Percentiles rank a stretch among this genome's conserved stretches.
These are phyloP conservation scores for Ariopsis seemanni DNA, from an alignment of 2,113 vertebrate species.

Conservation along the genomic window DNA sequence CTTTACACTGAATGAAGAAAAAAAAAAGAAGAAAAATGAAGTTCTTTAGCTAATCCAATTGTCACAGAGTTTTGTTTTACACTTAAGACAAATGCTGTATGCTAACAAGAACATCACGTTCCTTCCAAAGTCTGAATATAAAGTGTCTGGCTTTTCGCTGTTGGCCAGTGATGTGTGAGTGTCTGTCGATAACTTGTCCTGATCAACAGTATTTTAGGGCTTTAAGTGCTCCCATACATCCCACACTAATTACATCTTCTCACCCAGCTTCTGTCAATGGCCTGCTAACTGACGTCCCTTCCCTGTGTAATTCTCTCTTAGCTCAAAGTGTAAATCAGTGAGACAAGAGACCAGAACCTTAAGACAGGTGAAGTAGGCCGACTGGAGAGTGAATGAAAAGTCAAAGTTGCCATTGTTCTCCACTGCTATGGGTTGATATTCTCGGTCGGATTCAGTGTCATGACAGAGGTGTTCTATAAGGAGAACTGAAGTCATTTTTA, in stretches of 20 bases:
- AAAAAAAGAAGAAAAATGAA: slow-evolving; percentile 20
- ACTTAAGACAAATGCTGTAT: slow-evolving; percentile 39
- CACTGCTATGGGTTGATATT: background rate
- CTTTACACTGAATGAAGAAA: background rate
- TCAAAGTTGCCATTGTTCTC: slow-evolving; percentile 23
- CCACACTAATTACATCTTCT: slow-evolving; percentile 58
- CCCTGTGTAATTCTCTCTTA: slow-evolving; percentile 39
- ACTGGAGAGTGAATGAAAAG: slow-evolving; percentile 25
- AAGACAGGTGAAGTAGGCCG: slow-evolving; percentile 21
- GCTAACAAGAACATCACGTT: slow-evolving; percentile 39
- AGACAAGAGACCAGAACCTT: slow-evolving; percentile 32
- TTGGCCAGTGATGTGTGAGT: slow-evolving; percentile 44
- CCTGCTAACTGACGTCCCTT: slow-evolving; percentile 46
- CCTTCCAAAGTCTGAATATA: slow-evolving; percentile 34
- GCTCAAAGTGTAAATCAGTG: slow-evolving; percentile 48
- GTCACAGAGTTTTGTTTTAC: slow-evolving; percentile 35
- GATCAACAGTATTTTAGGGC: slow-evolving; percentile 68
- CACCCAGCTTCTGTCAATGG: slow-evolving; percentile 42
- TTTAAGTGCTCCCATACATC: slow-evolving; percentile 64
- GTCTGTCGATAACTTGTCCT: slow-evolving; percentile 60
- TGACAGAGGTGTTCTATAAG: no score
- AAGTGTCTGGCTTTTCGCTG: slow-evolving; percentile 43
- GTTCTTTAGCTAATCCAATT: slow-evolving; percentile 23
- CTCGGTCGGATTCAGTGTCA: background rate
- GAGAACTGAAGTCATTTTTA: no score